These are phyloP conservation scores for Tylochromis polylepis DNA, from an alignment of 2,113 vertebrate genomes.

Conservation along the genomic window DNA sequence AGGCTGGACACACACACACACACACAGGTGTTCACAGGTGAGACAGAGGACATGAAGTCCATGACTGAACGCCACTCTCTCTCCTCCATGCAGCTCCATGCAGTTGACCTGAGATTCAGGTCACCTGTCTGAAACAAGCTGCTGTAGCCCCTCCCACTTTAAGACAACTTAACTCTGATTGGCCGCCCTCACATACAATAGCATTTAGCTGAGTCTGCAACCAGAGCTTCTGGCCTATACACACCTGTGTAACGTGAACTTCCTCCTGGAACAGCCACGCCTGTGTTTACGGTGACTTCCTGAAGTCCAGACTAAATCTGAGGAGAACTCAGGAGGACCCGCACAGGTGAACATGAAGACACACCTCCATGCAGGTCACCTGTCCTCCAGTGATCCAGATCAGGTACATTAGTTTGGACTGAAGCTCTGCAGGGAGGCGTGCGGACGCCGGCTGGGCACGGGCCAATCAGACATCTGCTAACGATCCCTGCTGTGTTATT, in stretches of 20 bases:
- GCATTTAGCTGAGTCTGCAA: neutral
- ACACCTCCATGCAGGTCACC: neutral
- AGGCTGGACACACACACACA: constrained; percentile 66
- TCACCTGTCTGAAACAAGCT: neutral
- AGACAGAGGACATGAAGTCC: neutral
- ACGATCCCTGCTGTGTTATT: constrained; percentile 26
- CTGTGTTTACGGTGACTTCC: neutral
- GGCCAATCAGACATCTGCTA: constrained; percentile 34
- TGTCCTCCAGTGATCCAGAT: neutral
- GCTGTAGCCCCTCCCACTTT: neutral
- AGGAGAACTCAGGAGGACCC: no score
- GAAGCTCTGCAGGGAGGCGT: neutral
- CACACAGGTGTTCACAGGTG: neutral
- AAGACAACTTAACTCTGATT: neutral
- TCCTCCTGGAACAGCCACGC: neutral
- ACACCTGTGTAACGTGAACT: neutral
- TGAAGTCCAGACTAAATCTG: neutral
- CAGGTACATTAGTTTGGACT: neutral
- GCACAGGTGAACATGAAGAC: neutral
- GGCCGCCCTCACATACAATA: neutral
- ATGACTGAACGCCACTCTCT: neutral
- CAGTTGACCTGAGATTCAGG: neutral
- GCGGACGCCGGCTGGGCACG: neutral
- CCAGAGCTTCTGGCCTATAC: neutral
- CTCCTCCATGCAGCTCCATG: neutral